These are phyloP conservation scores for Tokudaia tokunoshimensis DNA, from an alignment of 2,797 vertebrate species.

Conservation along the genomic window DNA sequence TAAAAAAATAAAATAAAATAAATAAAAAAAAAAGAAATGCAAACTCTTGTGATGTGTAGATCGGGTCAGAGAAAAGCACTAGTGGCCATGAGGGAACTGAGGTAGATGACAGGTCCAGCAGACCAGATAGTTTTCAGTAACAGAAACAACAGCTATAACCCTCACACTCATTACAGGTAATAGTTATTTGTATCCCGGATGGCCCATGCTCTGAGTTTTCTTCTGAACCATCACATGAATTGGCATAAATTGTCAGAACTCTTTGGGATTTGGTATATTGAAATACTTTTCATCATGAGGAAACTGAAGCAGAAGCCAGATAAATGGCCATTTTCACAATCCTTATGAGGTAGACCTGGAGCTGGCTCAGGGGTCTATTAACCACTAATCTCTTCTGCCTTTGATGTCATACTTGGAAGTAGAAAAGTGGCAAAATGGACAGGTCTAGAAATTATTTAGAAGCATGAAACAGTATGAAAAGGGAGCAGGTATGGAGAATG, in stretches of 20 bases:
- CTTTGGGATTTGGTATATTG: neutral
- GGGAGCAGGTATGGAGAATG: neutral
- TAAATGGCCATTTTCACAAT: neutral
- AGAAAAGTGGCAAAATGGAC: neutral
- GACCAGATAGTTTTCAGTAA: neutral
- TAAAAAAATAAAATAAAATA: no score
- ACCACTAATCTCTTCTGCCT: neutral
- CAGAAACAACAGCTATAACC: neutral
- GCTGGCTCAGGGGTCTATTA: neutral
- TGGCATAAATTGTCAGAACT: neutral
- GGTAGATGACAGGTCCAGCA: neutral
- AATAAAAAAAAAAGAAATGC: no score
- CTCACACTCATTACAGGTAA: neutral
- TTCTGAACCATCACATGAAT: neutral
- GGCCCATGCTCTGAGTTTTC: neutral
- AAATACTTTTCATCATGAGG: neutral
- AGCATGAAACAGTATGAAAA: neutral
- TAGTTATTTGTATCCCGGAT: neutral
- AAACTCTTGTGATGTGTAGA: neutral
- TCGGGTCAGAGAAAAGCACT: neutral
- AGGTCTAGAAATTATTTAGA: neutral
- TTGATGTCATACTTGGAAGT: neutral
- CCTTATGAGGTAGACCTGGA: neutral
- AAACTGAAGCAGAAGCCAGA: neutral
- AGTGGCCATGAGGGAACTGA: neutral